Evolutionary conservation across 1,140 invertebrate genomes (phyloP).

Genomic region (Drosophila suzukii): DNA sequence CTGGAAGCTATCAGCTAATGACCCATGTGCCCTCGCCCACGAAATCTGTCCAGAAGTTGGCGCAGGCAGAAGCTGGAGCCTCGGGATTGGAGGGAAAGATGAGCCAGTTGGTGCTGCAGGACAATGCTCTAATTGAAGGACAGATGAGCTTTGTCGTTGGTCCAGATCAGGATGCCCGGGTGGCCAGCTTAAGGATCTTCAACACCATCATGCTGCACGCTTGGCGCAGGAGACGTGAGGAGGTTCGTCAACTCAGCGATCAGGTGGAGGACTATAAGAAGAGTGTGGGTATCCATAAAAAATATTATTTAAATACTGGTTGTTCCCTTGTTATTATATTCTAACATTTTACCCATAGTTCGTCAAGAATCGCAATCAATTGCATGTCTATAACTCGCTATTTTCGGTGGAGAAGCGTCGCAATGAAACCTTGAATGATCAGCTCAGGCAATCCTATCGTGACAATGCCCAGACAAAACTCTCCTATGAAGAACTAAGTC

Average conservation of each 20-base stretch:
- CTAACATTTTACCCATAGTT: conserved; percentile 23
- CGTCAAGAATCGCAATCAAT: conserved; percentile 70
- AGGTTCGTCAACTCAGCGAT: conserved; percentile 58
- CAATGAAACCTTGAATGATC: conserved; percentile 65
- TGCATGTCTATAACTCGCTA: conserved; percentile 72
- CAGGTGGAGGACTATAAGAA: conserved; percentile 64
- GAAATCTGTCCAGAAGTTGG: neutral
- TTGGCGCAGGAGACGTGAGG: conserved; percentile 69
- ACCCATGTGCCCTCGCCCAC: conserved; percentile 45
- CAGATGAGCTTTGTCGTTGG: conserved; percentile 49
- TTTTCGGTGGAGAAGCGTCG: conserved; percentile 73
- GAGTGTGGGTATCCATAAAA: conserved; percentile 43
- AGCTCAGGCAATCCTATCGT: conserved; percentile 59
- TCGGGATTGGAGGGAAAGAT: conserved; percentile 29
- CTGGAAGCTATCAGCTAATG: conserved; percentile 61
- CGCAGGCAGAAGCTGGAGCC: neutral
- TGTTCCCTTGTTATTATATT: neutral
- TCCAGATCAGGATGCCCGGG: conserved; percentile 55
- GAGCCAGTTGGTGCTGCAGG: conserved; percentile 34
- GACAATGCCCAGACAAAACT: conserved; percentile 60
- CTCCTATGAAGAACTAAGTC: conserved; percentile 61
- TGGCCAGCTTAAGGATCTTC: conserved; percentile 74
- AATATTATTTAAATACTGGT: neutral
- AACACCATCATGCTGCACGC: conserved; percentile 73
- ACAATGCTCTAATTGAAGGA: conserved; percentile 39